phyloP scores from a whole-genome alignment of 53 echinoderm and acorn worm species.

The Luidia sarsii region DNA sequence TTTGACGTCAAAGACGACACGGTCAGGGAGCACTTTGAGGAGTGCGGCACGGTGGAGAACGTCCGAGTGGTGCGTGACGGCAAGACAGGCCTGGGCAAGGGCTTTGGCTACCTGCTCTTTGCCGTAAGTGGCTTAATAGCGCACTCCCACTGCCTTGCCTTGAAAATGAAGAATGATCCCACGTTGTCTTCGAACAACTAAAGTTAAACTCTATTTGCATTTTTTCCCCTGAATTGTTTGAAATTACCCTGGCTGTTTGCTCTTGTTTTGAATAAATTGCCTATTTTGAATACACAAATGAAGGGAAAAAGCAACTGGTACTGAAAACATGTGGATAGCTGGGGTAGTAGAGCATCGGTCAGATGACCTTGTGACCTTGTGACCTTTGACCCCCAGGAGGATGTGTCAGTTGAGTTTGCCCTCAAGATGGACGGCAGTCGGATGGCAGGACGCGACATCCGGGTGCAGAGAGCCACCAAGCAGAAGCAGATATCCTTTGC shows the following conservation, averaged over 20 bases:
- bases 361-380: too few species aligned
- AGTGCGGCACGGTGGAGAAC: conserved; percentile 78
- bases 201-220: too few species aligned
- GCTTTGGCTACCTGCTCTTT: conserved; percentile 90
- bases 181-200: too few species aligned
- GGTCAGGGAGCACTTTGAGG: conserved; percentile 65
- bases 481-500: conserved; percentile 51
- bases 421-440: conserved; percentile 74
- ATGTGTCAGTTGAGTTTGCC: conserved; percentile 74
- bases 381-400: conserved; percentile 58
- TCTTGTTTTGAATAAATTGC: too few species aligned
- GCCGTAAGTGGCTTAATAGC: conserved; percentile 62
- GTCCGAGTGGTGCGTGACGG: conserved; percentile 76
- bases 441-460: conserved; percentile 69
- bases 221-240: too few species aligned
- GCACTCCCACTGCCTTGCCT: neutral
- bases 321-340: too few species aligned
- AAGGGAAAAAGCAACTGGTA: too few species aligned
- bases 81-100: conserved; percentile 83
- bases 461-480: conserved; percentile 65
- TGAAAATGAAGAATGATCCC: too few species aligned
- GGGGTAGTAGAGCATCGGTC: too few species aligned
- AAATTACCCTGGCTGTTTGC: too few species aligned
- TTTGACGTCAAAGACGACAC: conserved; percentile 73
- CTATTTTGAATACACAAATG: too few species aligned